Evolutionary conservation across 2,888 invertebrate genomes (phyloP).

Genomic region (Acanthosepion lycidas): DNA sequence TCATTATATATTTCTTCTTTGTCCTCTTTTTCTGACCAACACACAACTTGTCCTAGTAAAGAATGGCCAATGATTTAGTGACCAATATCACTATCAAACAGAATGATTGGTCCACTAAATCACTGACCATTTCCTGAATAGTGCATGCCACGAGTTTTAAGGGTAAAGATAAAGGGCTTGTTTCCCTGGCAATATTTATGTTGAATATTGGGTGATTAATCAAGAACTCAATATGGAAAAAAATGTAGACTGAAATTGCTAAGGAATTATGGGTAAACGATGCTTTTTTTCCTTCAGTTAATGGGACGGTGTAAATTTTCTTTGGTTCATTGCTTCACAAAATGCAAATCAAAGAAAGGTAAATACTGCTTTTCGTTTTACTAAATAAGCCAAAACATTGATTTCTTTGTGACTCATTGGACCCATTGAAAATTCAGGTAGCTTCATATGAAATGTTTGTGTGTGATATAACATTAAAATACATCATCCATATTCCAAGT

Average conservation of each 20-base stretch:
- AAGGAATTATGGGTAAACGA: background rate
- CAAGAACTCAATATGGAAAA: background rate
- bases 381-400: background rate
- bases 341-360: background rate
- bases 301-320: background rate
- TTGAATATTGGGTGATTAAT: background rate
- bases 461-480: background rate
- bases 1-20: background rate
- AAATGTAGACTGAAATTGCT: background rate
- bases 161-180: background rate
- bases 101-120: background rate
- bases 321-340: background rate
- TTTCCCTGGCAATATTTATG: background rate
- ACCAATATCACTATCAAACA: slow-evolving; percentile 6
- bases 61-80: slow-evolving; percentile 6
- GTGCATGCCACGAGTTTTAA: background rate
- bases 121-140: background rate
- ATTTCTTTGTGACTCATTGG: too few relatives aligned
- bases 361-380: background rate
- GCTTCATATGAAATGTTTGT: background rate
- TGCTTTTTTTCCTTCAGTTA: background rate
- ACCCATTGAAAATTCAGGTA: too few relatives aligned
- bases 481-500: too few relatives aligned
- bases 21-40: background rate
- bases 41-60: background rate